phyloP scores from a whole-genome alignment of 1,140 invertebrate genomes.

The Brachionus plicatilis region DNA sequence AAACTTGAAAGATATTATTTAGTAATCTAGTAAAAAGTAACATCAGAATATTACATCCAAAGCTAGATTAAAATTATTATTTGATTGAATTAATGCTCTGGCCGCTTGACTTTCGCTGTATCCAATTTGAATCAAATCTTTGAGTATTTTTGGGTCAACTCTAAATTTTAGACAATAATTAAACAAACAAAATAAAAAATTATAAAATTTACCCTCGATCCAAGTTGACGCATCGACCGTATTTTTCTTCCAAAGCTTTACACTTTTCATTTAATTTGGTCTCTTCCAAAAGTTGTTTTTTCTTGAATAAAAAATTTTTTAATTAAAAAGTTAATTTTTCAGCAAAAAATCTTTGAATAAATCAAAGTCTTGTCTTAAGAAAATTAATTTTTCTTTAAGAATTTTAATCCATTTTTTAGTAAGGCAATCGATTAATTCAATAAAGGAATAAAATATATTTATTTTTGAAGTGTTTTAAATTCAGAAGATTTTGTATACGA shows the following conservation, averaged over 20 bases:
- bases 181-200: neutral
- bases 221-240: neutral
- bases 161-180: neutral
- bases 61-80: slow-evolving; percentile 22
- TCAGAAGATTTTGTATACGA: too few species aligned
- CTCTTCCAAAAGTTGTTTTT: neutral
- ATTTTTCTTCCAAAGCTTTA: slow-evolving; percentile 11
- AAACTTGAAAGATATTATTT: neutral
- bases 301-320: neutral
- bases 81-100: neutral
- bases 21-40: neutral
- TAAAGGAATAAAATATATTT: too few species aligned
- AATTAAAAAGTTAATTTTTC: too few species aligned
- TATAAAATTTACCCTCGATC: neutral
- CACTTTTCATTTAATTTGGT: slow-evolving; percentile 9
- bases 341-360: neutral
- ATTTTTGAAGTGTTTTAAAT: too few species aligned
- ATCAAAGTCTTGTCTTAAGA: too few species aligned
- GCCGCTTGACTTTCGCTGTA: slow-evolving; percentile 10
- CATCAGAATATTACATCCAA: neutral
- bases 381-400: too few species aligned
- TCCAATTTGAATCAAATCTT: slow-evolving; percentile 15
- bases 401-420: too few species aligned
- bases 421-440: too few species aligned
- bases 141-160: slow-evolving; percentile 9